Percentiles rank a stretch among this genome's conserved stretches.
phyloP scores from a whole-genome alignment of 2,797 vertebrate species.

The Novumbra hubbsi region DNA sequence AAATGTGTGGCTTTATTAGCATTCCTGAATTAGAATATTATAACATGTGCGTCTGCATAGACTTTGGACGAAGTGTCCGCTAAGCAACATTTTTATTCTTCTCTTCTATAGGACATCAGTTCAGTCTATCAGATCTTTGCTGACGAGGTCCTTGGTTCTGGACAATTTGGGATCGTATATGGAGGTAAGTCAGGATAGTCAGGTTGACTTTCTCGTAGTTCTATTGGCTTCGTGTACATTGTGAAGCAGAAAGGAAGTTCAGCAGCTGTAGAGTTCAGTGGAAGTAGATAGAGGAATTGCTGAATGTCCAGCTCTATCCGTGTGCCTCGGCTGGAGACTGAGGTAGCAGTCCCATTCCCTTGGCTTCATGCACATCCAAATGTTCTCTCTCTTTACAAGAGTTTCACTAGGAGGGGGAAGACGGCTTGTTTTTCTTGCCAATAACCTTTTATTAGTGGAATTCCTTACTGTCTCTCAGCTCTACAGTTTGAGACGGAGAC shows the following conservation, averaged over 20 bases:
- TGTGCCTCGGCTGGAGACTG: not conserved
- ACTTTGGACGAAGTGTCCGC: not conserved
- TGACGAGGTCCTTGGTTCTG: slow-evolving; percentile 82
- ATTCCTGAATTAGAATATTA: not conserved
- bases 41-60: not conserved
- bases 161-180: slow-evolving; percentile 85
- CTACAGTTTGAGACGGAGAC: not conserved
- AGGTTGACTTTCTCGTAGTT: not conserved
- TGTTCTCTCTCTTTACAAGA: slow-evolving; percentile 13
- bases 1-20: not conserved
- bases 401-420: slow-evolving; percentile 8
- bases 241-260: not conserved
- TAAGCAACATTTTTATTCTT: not conserved
- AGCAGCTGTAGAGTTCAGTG: not conserved
- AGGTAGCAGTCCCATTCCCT: not conserved
- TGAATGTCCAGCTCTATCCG: too few relatives aligned
- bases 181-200: slow-evolving; percentile 69
- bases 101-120: slow-evolving; percentile 75
- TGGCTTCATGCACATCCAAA: not conserved
- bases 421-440: slow-evolving; percentile 25
- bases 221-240: not conserved
- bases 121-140: slow-evolving; percentile 84
- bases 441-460: slow-evolving; percentile 42
- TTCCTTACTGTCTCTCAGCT: slow-evolving; percentile 19
- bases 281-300: too few relatives aligned